phyloP scores from a whole-genome alignment of 1,140 invertebrate species.

The Papilio xuthus region DNA sequence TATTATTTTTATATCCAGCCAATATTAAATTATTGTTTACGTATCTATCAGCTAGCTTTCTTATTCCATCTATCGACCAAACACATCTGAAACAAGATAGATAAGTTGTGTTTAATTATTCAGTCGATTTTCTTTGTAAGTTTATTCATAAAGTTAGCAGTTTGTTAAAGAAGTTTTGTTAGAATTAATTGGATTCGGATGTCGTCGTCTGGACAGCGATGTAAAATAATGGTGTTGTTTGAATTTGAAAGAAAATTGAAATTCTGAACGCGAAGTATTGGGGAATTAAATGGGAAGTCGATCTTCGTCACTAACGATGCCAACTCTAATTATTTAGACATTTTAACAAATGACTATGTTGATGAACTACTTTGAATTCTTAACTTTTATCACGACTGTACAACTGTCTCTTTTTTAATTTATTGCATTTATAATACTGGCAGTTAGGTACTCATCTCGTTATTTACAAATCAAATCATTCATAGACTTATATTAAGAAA shows the following conservation, averaged over 20 bases:
- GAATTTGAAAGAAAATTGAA: conserved; percentile 19
- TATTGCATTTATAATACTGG: background rate
- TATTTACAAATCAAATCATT: too few relatives aligned
- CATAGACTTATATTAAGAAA: too few relatives aligned
- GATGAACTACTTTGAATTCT: background rate
- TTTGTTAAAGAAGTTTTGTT: conserved; percentile 11
- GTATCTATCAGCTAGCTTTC: conserved; percentile 55
- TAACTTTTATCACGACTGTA: background rate
- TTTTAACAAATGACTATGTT: conserved; percentile 4
- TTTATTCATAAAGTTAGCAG: conserved; percentile 2
- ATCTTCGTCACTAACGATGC: background rate
- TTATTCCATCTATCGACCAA: conserved; percentile 39
- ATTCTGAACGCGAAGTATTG: conserved; percentile 3
- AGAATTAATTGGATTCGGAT: conserved; percentile 36
- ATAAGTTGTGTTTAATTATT: background rate
- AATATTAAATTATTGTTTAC: conserved; percentile 42
- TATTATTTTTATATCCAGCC: conserved; percentile 48
- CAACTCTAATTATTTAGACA: conserved; percentile 22
- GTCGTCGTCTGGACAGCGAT: conserved; percentile 7
- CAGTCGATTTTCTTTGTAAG: conserved; percentile 4
- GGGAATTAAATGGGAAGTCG: background rate
- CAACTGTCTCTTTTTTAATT: background rate
- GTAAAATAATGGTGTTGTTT: conserved; percentile 15
- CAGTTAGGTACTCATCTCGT: too few relatives aligned
- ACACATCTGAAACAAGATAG: conserved; percentile 70